Conservation (phyloP, 1,140 invertebrate genomes). For the Rhysida immarginata region DNA sequence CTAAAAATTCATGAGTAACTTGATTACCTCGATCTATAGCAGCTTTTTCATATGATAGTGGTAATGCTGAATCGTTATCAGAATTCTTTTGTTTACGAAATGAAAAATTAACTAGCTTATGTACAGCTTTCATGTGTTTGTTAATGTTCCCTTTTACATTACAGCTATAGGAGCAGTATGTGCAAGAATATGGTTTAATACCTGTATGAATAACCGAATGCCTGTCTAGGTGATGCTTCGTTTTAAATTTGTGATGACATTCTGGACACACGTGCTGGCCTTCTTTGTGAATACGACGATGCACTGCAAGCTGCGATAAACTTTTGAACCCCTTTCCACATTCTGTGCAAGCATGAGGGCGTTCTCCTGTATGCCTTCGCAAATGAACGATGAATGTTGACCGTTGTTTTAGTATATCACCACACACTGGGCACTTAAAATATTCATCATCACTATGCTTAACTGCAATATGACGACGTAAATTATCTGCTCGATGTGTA, state of each 20-base stretch:
- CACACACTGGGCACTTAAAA: constrained; percentile 9
- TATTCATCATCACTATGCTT: constrained; percentile 2
- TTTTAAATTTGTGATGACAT: constrained; percentile 14
- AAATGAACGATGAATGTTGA: constrained; percentile 25
- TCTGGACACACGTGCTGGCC: constrained; percentile 12
- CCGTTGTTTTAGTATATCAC: constrained; percentile 7
- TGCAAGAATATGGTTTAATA: constrained; percentile 21
- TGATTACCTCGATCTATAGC: background rate
- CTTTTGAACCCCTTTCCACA: constrained; percentile 21
- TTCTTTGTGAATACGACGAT: constrained; percentile 3
- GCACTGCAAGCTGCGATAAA: constrained; percentile 5
- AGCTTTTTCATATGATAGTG: background rate
- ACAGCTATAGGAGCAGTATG: constrained; percentile 16
- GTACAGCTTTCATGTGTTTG: constrained; percentile 9
- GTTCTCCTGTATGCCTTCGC: constrained; percentile 32
- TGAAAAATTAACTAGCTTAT: background rate
- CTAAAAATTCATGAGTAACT: constrained; percentile 5
- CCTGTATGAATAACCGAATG: constrained; percentile 30
- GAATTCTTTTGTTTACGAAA: background rate
- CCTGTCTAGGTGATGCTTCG: constrained; percentile 23
- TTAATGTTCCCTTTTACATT: constrained; percentile 14
- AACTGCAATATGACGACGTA: constrained; percentile 17
- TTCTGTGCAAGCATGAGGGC: constrained; percentile 25
- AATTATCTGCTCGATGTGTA: constrained; percentile 20
- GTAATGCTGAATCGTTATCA: background rate